phyloP scores from a whole-genome alignment of 2,888 invertebrate species.

The Abrostola triplasia region DNA sequence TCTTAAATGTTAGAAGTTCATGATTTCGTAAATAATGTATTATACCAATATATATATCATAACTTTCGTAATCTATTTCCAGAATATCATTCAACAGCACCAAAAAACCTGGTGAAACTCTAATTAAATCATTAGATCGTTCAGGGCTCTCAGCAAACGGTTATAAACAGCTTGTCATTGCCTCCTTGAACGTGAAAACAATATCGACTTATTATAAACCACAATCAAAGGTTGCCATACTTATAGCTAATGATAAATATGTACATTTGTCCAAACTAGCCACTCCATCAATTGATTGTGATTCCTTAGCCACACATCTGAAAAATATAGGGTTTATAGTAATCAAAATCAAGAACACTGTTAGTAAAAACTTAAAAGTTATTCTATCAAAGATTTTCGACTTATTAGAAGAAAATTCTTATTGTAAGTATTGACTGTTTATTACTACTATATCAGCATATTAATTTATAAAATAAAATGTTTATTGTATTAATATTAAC shows the following conservation, averaged over 20 bases:
- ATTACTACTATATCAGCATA: too few species aligned
- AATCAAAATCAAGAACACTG: slow-evolving; percentile 73
- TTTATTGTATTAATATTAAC: too few species aligned
- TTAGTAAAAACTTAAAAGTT: slow-evolving; percentile 65
- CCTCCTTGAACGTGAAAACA: slow-evolving; percentile 60
- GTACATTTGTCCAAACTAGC: slow-evolving; percentile 74
- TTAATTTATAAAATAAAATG: too few species aligned
- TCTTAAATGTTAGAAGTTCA: slow-evolving; percentile 2
- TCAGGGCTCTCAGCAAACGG: slow-evolving; percentile 68
- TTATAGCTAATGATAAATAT: slow-evolving; percentile 83
- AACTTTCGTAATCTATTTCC: slow-evolving; percentile 40
- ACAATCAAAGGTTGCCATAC: slow-evolving; percentile 78
- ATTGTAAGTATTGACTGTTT: slow-evolving; percentile 73
- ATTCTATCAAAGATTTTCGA: slow-evolving; percentile 68
- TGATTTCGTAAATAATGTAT: not conserved
- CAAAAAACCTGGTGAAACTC: slow-evolving; percentile 74
- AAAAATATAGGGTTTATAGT: slow-evolving; percentile 77
- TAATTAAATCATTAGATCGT: slow-evolving; percentile 75
- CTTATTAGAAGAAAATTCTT: slow-evolving; percentile 76
- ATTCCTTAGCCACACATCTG: slow-evolving; percentile 72
- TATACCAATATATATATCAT: not conserved
- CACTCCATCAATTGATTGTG: slow-evolving; percentile 82
- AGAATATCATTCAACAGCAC: slow-evolving; percentile 68
- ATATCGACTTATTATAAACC: slow-evolving; percentile 75
- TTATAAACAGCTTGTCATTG: slow-evolving; percentile 64